These are phyloP conservation scores for Ectemnius cavifrons DNA, from an alignment of 2,888 invertebrate genomes.

Conservation along the genomic window DNA sequence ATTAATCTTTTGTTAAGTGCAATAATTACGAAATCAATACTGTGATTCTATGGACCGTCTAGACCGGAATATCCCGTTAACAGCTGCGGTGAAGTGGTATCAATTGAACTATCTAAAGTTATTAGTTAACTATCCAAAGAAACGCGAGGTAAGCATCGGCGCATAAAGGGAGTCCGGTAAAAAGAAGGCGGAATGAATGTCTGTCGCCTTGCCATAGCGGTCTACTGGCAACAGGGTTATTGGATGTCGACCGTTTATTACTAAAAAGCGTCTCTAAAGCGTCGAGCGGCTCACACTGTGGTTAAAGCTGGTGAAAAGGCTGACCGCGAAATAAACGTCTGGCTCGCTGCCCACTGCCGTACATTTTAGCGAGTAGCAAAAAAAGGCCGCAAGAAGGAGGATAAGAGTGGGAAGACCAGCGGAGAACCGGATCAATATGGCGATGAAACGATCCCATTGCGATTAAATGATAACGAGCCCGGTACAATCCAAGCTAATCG, in stretches of 20 bases:
- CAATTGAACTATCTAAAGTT: too few species aligned
- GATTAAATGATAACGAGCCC: slow-evolving; percentile 32
- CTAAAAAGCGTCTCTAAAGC: slow-evolving; percentile 32
- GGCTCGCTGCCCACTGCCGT: slow-evolving; percentile 41
- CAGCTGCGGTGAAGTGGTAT: too few species aligned
- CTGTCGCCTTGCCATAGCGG: too few species aligned
- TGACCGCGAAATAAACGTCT: slow-evolving; percentile 45
- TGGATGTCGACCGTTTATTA: slow-evolving; percentile 10
- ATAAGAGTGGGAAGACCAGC: slow-evolving; percentile 26
- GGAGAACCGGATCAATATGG: slow-evolving; percentile 23
- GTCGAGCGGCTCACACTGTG: slow-evolving; percentile 15
- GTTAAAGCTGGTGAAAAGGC: slow-evolving; percentile 37
- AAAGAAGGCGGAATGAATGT: too few species aligned
- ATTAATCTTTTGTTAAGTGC: too few species aligned
- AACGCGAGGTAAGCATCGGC: too few species aligned
- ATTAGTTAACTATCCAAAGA: too few species aligned
- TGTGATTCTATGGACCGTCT: too few species aligned
- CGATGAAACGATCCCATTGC: slow-evolving; percentile 30
- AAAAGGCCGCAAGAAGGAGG: slow-evolving; percentile 16
- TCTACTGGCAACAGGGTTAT: too few species aligned
- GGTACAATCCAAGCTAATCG: slow-evolving; percentile 19
- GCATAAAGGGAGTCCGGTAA: too few species aligned
- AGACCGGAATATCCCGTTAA: too few species aligned
- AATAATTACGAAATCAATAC: too few species aligned
- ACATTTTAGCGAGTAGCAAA: slow-evolving; percentile 19